Conservation (phyloP, 1,140 invertebrate species). For the Armadillidium nasatum region DNA sequence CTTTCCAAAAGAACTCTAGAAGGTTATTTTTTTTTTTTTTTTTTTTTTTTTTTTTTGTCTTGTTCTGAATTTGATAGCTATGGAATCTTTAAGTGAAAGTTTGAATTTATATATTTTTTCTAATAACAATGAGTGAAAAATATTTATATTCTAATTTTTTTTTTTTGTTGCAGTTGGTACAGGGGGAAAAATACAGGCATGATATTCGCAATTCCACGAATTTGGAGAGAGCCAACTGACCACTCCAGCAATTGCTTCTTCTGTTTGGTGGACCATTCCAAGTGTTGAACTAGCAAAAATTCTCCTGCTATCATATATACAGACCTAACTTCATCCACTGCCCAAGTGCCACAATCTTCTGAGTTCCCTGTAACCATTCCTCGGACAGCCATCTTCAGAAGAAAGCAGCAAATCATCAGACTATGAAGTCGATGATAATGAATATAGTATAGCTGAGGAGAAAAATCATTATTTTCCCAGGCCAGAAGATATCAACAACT, state of each 20-base stretch:
- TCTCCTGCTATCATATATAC: constrained; percentile 14
- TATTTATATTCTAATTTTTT: too few species aligned
- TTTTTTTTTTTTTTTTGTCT: too few species aligned
- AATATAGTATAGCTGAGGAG: constrained; percentile 26
- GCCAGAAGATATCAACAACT: constrained; percentile 34
- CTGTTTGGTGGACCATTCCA: constrained; percentile 44
- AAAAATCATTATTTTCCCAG: constrained; percentile 39
- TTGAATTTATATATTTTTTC: too few species aligned
- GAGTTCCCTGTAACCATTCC: constrained; percentile 9
- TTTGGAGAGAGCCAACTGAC: constrained; percentile 45
- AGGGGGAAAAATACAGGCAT: too few species aligned
- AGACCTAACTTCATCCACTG: constrained; percentile 7
- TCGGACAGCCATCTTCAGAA: constrained; percentile 19
- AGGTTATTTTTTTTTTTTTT: too few species aligned
- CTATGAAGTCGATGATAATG: constrained; percentile 20
- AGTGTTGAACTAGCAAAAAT: constrained; percentile 42
- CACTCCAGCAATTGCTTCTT: constrained; percentile 46
- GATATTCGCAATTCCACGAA: constrained; percentile 30
- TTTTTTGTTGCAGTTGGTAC: too few species aligned
- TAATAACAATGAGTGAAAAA: too few species aligned
- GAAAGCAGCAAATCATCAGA: constrained; percentile 21
- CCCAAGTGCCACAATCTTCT: constrained; percentile 17
- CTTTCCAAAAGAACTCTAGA: constrained; percentile 19
- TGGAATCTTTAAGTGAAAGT: too few species aligned
- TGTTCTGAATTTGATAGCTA: too few species aligned